Evolutionary conservation across 1,140 invertebrate species (phyloP).

Genomic region (Heliconius eleuchia): DNA sequence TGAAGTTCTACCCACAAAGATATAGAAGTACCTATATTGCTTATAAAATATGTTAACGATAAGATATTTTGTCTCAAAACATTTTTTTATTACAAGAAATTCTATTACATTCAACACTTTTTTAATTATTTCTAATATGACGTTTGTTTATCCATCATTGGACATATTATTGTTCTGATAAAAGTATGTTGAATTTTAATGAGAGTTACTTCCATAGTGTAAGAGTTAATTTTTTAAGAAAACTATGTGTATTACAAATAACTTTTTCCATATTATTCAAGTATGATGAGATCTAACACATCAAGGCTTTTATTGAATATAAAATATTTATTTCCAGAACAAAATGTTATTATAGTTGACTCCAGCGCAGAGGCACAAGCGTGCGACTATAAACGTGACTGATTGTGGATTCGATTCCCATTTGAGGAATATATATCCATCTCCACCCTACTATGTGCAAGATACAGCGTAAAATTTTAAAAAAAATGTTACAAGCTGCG

Average conservation of each 20-base stretch:
- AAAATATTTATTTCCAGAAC: too few species aligned
- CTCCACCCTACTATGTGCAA: neutral
- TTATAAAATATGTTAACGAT: neutral
- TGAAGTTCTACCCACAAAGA: neutral
- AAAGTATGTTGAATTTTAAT: neutral
- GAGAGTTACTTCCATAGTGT: neutral
- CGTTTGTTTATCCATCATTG: slow-evolving; percentile 8
- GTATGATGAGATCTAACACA: too few species aligned
- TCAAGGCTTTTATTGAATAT: too few species aligned
- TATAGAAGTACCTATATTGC: neutral
- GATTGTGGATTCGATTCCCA: neutral
- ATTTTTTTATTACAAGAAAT: neutral
- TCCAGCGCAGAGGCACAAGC: too few species aligned
- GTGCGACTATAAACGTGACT: neutral
- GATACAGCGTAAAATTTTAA: neutral
- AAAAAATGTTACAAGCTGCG: neutral
- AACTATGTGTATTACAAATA: too few species aligned
- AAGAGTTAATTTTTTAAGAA: neutral
- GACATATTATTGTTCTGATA: neutral
- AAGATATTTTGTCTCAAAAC: neutral
- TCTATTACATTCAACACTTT: neutral
- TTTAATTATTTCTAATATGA: neutral
- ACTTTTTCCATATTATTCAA: too few species aligned
- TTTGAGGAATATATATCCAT: neutral
- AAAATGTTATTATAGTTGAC: too few species aligned